Conservation (phyloP, 1,140 invertebrate genomes). For the Globodera ellingtonae region DNA sequence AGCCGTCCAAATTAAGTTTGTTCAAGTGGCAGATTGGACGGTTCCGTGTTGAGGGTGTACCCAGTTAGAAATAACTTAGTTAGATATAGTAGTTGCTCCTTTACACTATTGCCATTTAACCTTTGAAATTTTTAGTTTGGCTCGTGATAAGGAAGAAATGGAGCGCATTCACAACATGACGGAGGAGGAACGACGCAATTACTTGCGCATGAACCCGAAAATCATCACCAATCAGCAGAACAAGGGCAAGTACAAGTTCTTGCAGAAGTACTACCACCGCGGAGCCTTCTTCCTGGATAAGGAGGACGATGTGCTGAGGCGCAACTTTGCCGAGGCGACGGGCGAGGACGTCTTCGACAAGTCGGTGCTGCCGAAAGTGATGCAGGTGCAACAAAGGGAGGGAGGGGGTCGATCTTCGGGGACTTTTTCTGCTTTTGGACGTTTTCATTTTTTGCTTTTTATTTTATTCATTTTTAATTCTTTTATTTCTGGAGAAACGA, state of each 20-base stretch:
- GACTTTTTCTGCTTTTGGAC: too few species aligned
- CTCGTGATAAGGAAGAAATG: conserved; percentile 82
- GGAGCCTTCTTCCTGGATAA: conserved; percentile 96
- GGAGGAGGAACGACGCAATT: conserved; percentile 88
- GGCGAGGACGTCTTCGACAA: conserved; percentile 99
- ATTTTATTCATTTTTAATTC: too few species aligned
- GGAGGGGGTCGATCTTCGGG: neutral
- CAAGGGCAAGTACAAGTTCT: conserved; percentile 98
- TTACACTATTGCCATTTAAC: conserved; percentile 32
- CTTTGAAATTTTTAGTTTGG: conserved; percentile 65
- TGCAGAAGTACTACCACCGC: conserved; percentile 99
- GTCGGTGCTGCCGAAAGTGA: conserved; percentile 95
- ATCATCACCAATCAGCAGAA: conserved; percentile 44
- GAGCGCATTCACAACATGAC: conserved; percentile 90
- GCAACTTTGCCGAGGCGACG: conserved; percentile 94
- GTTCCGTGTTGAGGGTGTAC: too few species aligned
- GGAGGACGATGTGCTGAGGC: conserved; percentile 87
- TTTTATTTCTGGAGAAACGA: too few species aligned
- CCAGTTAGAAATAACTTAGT: too few species aligned
- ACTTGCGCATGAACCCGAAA: conserved; percentile 89
- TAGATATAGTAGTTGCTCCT: neutral
- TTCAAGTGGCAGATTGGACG: too few species aligned
- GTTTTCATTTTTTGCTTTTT: too few species aligned
- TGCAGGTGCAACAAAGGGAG: conserved; percentile 75
- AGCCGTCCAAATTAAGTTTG: too few species aligned